Base-by-base conservation (phyloP, 2,888 invertebrate species). In the Nezara viridula region DNA sequence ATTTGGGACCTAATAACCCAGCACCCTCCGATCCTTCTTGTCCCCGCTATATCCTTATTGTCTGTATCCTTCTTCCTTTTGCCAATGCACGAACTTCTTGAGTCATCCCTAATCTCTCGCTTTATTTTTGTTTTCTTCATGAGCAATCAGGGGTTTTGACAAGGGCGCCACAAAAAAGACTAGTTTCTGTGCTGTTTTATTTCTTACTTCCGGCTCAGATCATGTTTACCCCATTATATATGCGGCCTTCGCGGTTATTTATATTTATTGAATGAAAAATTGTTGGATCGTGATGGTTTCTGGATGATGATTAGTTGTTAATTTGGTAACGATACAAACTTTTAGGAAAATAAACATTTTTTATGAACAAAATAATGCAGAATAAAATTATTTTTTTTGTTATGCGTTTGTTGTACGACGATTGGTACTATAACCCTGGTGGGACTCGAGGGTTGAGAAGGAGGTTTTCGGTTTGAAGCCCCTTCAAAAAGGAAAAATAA, bases 1-100 rank as follows among this genome's bases (percentile, higher is more conserved):
- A 81, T 81, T 81, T 81, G 81, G 81, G 81, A 44, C 81, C 81
- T 81, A 81, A 81, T 81, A 81, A 81, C 81, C 81, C 81, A 47
- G 81, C 81, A 81, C 19, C 9, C 44, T 27, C 40, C 81, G 47
- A 81, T 81, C 81, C 81, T 44, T 81, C 81, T 40, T 44, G 14
- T 44, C 81, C 44, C 44, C 44, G 44, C 37, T 24, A 24, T 81
- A 81, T 81, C 44, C 66, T 73, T 73, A 73, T 73, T 73, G 66
- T 73, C 66, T 73, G 27, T 19, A 37, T 73, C 4, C 66, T 73
- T 73, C 21, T 73, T 73, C 40, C 81, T 44, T 81, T 81, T n/a
- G 0, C 40, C 44, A 6, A 81, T 40, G 32, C 81, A 81, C 81
- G 81, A 47, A 81, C n/a, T 9, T 32, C 66, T 81, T 44, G 81